Evolutionary conservation across 1,140 invertebrate genomes (phyloP), one percentile per base, ranked within the genome.

Genomic region (Portunus trituberculatus): DNA sequence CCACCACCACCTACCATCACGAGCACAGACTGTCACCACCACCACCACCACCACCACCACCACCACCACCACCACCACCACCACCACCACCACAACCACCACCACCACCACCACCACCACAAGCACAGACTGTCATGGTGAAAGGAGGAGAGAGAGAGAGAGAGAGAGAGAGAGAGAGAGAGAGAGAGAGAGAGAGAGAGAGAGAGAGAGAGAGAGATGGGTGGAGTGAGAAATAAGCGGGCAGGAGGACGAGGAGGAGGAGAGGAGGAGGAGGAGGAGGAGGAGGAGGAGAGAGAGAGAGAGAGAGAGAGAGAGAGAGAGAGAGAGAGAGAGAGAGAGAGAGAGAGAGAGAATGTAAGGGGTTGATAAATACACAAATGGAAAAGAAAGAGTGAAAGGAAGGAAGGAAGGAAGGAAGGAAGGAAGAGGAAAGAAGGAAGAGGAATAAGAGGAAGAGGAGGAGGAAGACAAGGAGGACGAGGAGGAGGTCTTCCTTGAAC

Each of bases 121-220:
- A 12, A 59, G 12, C 67, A 76, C 67, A n/a, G 12, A 59, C 0
- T n/a, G 67, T 76, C 67, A 76, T 76, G 67, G 67, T 76, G 67
- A 76, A 76, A 76, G 67, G 67, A 76, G n/a, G 20, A 20, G 52
- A 20, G 52, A 59, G 52, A 59, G 52, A 59, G 12, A 59, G 52
- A 59, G 52, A 59, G 52, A 59, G 52, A 59, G 12, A 59, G 12
- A 59, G 52, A 59, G 52, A 59, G 52, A 59, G 52, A 59, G 52
- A 59, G 52, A 59, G 52, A 59, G 52, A 59, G 52, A 59, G 52
- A 31, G 28, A 86, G 32, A 29, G 32, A 86, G 83, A 86, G 32
- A 86, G 83, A 86, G 28, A 86, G 32, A 31, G 83, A 86, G 32
- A 86, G 28, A 86, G 32, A 86, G 83, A 39, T 31, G 83, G 32